Conservation (phyloP, 2,888 invertebrate genomes). For the Agonopterix subpropinquella region DNA sequence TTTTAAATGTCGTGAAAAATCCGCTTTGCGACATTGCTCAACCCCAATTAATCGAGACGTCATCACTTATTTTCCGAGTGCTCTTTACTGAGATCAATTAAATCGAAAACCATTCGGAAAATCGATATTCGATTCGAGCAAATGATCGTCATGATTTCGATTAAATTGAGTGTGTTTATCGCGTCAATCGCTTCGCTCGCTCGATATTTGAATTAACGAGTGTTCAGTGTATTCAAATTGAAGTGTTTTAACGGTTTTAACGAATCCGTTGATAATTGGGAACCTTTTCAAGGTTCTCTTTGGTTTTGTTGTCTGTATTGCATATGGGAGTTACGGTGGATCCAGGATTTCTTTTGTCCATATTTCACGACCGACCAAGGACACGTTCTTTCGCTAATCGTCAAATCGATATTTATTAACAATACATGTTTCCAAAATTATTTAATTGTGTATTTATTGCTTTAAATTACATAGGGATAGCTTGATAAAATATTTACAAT, state of each 20-base stretch:
- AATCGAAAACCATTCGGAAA: conserved; percentile 33
- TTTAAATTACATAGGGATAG: too few species aligned
- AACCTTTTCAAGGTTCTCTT: not conserved
- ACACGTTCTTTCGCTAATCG: too few species aligned
- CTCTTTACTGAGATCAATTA: conserved; percentile 39
- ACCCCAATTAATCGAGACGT: conserved; percentile 31
- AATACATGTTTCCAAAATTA: too few species aligned
- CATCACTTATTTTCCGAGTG: conserved; percentile 34
- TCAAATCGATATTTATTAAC: too few species aligned
- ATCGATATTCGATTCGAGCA: conserved; percentile 30
- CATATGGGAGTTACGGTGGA: too few species aligned
- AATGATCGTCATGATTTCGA: conserved; percentile 7
- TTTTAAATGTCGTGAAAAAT: conserved; percentile 1
- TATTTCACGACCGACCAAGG: too few species aligned
- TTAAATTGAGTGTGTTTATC: conserved; percentile 3
- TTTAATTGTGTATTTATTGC: too few species aligned
- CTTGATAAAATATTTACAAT: too few species aligned
- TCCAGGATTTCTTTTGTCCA: too few species aligned
- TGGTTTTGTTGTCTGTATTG: too few species aligned
- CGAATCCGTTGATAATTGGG: not conserved
- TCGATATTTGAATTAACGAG: too few species aligned
- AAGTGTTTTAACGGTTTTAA: not conserved
- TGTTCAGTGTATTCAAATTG: too few species aligned
- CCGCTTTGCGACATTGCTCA: conserved; percentile 14
- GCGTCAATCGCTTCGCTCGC: not conserved